These are phyloP conservation scores for Heterohyrax brucei DNA, from an alignment of 2,797 vertebrate species.

Conservation along the genomic window DNA sequence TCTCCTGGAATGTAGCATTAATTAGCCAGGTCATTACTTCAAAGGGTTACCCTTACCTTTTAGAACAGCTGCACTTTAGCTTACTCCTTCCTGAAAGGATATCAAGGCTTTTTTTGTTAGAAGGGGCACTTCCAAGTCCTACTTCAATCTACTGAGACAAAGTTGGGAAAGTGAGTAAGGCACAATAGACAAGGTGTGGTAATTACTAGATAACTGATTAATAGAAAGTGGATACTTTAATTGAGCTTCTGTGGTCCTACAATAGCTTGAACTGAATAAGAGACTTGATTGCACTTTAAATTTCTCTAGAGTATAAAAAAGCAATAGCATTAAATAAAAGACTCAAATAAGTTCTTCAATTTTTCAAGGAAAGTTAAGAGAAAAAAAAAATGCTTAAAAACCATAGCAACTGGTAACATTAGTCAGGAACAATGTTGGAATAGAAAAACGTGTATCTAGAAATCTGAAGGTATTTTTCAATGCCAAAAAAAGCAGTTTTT, in stretches of 20 bases:
- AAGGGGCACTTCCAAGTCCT: constrained; percentile 74
- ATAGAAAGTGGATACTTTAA: constrained; percentile 80
- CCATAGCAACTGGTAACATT: constrained; percentile 51
- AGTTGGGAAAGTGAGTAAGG: constrained; percentile 67
- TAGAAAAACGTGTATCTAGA: constrained; percentile 79
- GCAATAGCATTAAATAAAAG: constrained; percentile 84
- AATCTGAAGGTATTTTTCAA: constrained; percentile 66
- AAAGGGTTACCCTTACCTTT: constrained; percentile 79
- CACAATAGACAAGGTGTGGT: constrained; percentile 80
- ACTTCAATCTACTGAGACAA: constrained; percentile 79
- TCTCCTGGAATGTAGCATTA: constrained; percentile 85
- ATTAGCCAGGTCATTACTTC: constrained; percentile 86
- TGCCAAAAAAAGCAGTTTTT: constrained; percentile 71
- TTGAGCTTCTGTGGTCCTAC: constrained; percentile 56
- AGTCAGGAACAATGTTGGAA: constrained; percentile 78
- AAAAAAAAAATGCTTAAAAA: constrained; percentile 47
- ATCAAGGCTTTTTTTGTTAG: constrained; percentile 63
- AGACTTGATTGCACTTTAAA: constrained; percentile 81
- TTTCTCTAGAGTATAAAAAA: constrained; percentile 79
- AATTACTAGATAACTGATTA: constrained; percentile 80
- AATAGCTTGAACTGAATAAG: constrained; percentile 71
- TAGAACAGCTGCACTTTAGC: constrained; percentile 58
- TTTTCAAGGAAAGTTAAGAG: constrained; percentile 66
- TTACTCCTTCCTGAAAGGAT: constrained; percentile 46
- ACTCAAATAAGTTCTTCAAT: constrained; percentile 81